Conservation (phyloP, 1,140 invertebrate species). For the Palaemon carinicauda region DNA sequence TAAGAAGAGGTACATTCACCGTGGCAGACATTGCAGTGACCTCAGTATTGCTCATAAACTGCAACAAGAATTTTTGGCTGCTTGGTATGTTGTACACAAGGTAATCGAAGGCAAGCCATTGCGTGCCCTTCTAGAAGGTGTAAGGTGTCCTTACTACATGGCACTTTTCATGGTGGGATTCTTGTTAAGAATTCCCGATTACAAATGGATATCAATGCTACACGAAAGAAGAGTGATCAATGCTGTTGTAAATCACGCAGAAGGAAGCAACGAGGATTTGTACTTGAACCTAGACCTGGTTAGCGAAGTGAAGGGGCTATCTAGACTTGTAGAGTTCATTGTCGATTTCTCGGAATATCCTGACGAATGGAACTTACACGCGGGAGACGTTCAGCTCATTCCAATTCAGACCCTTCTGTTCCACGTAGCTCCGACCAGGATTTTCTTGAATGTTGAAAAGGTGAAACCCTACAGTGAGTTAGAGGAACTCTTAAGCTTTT, state of each 20-base stretch:
- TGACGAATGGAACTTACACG: constrained; percentile 51
- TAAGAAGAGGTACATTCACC: neutral
- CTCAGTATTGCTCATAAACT: neutral
- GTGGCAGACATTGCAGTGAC: neutral
- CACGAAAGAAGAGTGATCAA: neutral
- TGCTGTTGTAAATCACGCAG: constrained; percentile 30
- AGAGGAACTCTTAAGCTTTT: constrained; percentile 27
- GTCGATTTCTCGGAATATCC: constrained; percentile 54
- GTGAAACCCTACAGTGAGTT: constrained; percentile 37
- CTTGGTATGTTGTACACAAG: constrained; percentile 1
- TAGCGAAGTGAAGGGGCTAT: constrained; percentile 28
- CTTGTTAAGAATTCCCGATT: neutral
- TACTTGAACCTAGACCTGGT: constrained; percentile 50
- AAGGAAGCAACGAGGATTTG: constrained; percentile 45
- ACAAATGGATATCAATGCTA: neutral
- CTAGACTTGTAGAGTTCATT: constrained; percentile 35
- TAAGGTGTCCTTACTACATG: neutral
- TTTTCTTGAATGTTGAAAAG: constrained; percentile 51
- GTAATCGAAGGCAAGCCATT: neutral
- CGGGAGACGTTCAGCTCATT: constrained; percentile 31
- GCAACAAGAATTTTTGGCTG: constrained; percentile 18
- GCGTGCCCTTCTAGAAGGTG: neutral
- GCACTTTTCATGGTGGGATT: constrained; percentile 16
- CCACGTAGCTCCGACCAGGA: constrained; percentile 45
- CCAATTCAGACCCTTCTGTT: constrained; percentile 45